These are phyloP conservation scores for Oncorhynchus clarkii DNA, from an alignment of 2,113 vertebrate species.

Conservation along the genomic window DNA sequence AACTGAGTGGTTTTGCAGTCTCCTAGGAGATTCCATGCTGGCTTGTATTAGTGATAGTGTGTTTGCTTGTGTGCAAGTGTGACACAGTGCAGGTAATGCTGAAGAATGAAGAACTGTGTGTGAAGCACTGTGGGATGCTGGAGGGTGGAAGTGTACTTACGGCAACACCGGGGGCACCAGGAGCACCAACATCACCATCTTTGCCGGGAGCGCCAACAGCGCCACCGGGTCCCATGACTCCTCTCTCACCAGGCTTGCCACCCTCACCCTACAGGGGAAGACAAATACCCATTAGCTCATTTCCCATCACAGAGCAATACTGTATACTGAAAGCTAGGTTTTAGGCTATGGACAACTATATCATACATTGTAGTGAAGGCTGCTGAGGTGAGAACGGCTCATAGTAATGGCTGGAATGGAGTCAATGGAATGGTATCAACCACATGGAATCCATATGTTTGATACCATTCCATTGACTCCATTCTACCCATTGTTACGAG, in stretches of 20 bases:
- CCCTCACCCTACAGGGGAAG: slow-evolving; percentile 80
- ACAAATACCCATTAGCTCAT: not conserved
- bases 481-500: no score
- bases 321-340: no score
- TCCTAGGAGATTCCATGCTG: no score
- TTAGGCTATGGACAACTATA: no score
- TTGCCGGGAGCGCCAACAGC: slow-evolving; percentile 86
- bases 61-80: not conserved
- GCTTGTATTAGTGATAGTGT: no score
- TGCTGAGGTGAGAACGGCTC: not conserved
- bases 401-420: no score
- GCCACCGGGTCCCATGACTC: slow-evolving; percentile 84
- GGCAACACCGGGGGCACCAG: slow-evolving; percentile 84
- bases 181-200: slow-evolving; percentile 92
- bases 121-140: slow-evolving; percentile 4
- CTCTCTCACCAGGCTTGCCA: slow-evolving; percentile 92
- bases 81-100: not conserved
- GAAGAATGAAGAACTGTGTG: not conserved
- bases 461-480: no score
- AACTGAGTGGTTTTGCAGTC: no score
- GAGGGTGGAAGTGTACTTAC: slow-evolving; percentile 74
- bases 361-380: not conserved
- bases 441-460: no score
- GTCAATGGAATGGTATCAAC: no score
- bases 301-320: not conserved